Percentiles rank a stretch among this genome's conserved stretches.
Conservation (phyloP, 1,140 invertebrate genomes). For the Dendroctonus valens region DNA sequence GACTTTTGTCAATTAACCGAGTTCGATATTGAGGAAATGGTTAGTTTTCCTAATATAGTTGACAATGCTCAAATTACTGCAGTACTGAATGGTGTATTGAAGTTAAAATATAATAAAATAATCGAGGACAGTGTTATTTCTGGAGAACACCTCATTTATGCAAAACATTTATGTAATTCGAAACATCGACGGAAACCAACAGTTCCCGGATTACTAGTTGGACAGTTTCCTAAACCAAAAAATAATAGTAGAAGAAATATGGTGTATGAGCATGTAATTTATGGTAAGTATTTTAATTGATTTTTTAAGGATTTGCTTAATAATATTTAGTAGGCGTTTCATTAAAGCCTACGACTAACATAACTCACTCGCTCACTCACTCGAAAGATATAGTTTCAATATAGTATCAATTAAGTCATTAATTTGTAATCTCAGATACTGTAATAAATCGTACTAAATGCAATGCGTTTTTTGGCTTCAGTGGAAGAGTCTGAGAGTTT, state of each 20-base stretch:
- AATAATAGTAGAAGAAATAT: not conserved
- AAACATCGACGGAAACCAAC: constrained; percentile 22
- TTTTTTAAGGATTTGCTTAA: not conserved
- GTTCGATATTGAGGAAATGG: constrained; percentile 41
- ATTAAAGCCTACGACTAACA: not conserved
- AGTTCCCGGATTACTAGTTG: constrained; percentile 33
- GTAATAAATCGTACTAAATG: not conserved
- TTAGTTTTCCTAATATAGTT: constrained; percentile 37
- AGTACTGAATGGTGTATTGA: constrained; percentile 35
- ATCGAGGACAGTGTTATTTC: constrained; percentile 4
- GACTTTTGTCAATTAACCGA: constrained; percentile 39
- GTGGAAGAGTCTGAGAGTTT: constrained; percentile 13
- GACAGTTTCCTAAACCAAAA: not conserved
- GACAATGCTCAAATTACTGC: constrained; percentile 29
- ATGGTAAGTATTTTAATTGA: not conserved
- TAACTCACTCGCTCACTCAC: not conserved
- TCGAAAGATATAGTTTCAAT: not conserved
- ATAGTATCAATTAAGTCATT: not conserved
- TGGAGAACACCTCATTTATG: constrained; percentile 16
- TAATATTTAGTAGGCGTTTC: not conserved
- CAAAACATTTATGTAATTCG: constrained; percentile 20
- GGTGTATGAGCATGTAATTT: not conserved
- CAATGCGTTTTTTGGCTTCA: constrained; percentile 8
- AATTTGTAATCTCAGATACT: too few species aligned
- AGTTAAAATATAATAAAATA: constrained; percentile 13